phyloP scores from a whole-genome alignment of 1,140 invertebrate genomes.

The Chymomyza costata region DNA sequence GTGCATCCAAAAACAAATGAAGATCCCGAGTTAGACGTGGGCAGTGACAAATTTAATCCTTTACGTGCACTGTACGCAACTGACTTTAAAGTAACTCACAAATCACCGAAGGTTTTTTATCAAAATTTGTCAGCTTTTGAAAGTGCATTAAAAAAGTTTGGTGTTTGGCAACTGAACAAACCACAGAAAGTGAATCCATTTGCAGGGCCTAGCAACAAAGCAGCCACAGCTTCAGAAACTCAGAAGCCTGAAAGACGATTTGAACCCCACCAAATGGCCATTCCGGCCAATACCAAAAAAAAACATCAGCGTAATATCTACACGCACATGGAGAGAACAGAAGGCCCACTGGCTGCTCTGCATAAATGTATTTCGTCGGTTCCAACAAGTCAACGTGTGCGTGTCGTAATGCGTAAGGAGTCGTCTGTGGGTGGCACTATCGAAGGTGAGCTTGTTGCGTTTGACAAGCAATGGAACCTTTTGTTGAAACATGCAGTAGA shows the following conservation, averaged over 20 bases:
- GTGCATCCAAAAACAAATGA: no score
- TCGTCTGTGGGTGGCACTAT: conserved; percentile 84
- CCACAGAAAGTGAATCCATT: conserved; percentile 19
- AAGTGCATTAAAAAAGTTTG: conserved; percentile 49
- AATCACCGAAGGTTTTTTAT: conserved; percentile 54
- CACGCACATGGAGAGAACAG: conserved; percentile 78
- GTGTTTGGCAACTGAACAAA: conserved; percentile 54
- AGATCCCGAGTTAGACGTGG: conserved; percentile 78
- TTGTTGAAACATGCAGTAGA: conserved; percentile 91
- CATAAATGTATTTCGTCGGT: conserved; percentile 78
- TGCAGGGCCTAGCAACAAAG: background rate
- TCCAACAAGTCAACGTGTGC: conserved; percentile 76
- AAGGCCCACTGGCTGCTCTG: conserved; percentile 81
- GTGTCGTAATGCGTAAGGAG: conserved; percentile 82
- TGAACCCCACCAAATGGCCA: conserved; percentile 57
- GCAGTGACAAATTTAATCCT: conserved; percentile 82
- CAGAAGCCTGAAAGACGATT: conserved; percentile 38
- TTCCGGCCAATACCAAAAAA: conserved; percentile 39
- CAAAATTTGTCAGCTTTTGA: conserved; percentile 70
- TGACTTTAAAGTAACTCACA: conserved; percentile 76
- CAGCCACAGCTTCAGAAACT: background rate
- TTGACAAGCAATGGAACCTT: conserved; percentile 97
- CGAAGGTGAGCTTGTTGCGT: conserved; percentile 88
- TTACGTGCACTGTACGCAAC: conserved; percentile 80
- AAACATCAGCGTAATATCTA: conserved; percentile 78